Evolutionary conservation across 2,888 invertebrate genomes (phyloP), one percentile per base, ranked within the genome.

Genomic region (Laothoe populi): DNA sequence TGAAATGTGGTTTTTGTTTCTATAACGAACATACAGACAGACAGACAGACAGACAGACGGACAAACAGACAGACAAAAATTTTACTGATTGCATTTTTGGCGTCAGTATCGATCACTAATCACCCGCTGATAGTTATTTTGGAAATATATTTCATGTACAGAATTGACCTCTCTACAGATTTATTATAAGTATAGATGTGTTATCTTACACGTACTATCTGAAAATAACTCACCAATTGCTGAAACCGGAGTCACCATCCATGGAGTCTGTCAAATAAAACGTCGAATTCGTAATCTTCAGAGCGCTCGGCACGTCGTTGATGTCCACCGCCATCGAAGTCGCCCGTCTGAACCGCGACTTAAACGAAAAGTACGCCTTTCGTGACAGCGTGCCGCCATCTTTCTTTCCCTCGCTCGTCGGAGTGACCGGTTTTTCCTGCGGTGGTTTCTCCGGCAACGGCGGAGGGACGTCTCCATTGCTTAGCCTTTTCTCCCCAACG

Each of bases 231-330:
- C 76, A 93, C 93, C 93, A 90, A 70, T 93, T 90, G 69, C 92
- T 94, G 71, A 94, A 94, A 38, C 94, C 94, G 0, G 94, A 94
- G 75, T 95, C 95, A 0, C 94, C 92, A 72, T 95, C 95, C 71
- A 94, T 94, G 0, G 95, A 94, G 68, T 95, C 95, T 58, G 95
- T 95, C 71, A 96, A 82, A 76, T 96, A 96, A 82, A 96, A 96
- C 0, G 95, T 96, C 58, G 96, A 96, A 68, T 95, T 94, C 0
- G 95, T 94, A 53, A 94, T 92, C 71, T 93, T 93, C 62, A 94
- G 71, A 1, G 94, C 90, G 67, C 92, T 92, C 0, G 93, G 93
- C 45, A 93, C 86, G n/a, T 94, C 93, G 53, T 93, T 92, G 24
- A 93, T 88, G 66, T 94, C 94, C 19, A 93, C 87, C 1, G 94